Evolutionary conservation across 2,113 vertebrate genomes (phyloP).

Genomic region (Oreocharis arfaki): DNA sequence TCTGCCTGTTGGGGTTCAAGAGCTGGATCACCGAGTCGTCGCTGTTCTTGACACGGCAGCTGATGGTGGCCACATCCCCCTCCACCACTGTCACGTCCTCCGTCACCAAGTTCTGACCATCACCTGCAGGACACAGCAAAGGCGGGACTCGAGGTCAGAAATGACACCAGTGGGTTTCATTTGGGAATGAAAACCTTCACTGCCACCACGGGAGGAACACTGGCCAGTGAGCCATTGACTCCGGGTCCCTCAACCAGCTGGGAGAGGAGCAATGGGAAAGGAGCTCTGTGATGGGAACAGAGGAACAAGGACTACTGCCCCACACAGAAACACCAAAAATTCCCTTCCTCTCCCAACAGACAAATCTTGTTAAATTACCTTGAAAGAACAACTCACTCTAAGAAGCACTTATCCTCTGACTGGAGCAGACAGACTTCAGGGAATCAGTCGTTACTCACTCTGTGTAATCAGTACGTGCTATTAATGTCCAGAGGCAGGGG

Average conservation of each 20-base stretch:
- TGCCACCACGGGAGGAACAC: fast-evolving
- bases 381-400: background rate
- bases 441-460: background rate
- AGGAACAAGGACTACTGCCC: background rate
- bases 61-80: slow-evolving; percentile 82
- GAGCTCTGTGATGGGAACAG: background rate
- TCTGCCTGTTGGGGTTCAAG: slow-evolving; percentile 95
- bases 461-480: background rate
- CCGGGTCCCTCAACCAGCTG: background rate
- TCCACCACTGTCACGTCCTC: slow-evolving; percentile 84
- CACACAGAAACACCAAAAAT: fast-evolving
- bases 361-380: background rate
- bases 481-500: slow-evolving; percentile 27
- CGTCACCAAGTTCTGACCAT: slow-evolving; percentile 91
- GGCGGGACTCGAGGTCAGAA: fast-evolving
- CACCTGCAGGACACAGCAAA: slow-evolving; percentile 54
- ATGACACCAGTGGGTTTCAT: fast-evolving
- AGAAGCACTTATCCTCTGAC: background rate
- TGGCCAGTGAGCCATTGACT: fast-evolving
- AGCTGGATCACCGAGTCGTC: slow-evolving; percentile 98
- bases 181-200: background rate
- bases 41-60: slow-evolving; percentile 86
- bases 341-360: background rate
- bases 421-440: background rate
- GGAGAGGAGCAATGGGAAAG: fast-evolving